Evolutionary conservation across 2,113 vertebrate species (phyloP), one percentile per base, ranked within the genome.

Genomic region (Nyctereutes procyonoides): DNA sequence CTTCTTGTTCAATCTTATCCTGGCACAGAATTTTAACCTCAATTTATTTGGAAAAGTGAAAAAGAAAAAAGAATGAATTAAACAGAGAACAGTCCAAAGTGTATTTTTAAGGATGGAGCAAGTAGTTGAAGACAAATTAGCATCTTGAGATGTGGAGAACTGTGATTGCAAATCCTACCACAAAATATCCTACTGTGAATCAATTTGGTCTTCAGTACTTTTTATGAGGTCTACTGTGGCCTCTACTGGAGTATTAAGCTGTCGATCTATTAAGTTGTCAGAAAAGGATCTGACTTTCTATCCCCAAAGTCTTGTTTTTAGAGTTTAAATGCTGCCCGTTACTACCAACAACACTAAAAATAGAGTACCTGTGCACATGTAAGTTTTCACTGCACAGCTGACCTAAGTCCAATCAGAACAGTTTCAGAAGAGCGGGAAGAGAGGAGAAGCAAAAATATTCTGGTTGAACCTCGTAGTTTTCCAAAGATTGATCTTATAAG

Each of bases 181-280:
- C 67, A 90, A 97, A 96, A 96, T 63, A 95, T 22, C 53, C 60
- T 96, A 80, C 24, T 85, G 55, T 82, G 73, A 96, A 87, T 93
- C 83, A 92, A 58, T 93, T 48, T 88, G 93, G 60, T 56, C 76
- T 88, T 97, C 32, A 96, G 74, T 26, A 95, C 77, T 98, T 56
- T 96, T 96, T 38, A 30, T 2, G 5, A 89, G 58, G 79, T 94
- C 26, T 84, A 56, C 73, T 85, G 51, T 30, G 35, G 69, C 28
- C 71, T 96, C 96, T 83, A 65, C 62, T 55, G 56, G 74, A 1
- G 30, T 74, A 91, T 28, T 69, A 71, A 20, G 32, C 35, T 80
- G 32, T 76, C 62, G 69, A 84, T 38, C 58, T 4, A 94, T 91
- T 94, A 92, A 74, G 56, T 88, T 90, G 58, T 87, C 55, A 92